Percentiles rank a stretch among this genome's conserved stretches.
These are phyloP conservation scores for Lepus townsendii DNA, from an alignment of 2,797 vertebrate species.

Conservation along the genomic window DNA sequence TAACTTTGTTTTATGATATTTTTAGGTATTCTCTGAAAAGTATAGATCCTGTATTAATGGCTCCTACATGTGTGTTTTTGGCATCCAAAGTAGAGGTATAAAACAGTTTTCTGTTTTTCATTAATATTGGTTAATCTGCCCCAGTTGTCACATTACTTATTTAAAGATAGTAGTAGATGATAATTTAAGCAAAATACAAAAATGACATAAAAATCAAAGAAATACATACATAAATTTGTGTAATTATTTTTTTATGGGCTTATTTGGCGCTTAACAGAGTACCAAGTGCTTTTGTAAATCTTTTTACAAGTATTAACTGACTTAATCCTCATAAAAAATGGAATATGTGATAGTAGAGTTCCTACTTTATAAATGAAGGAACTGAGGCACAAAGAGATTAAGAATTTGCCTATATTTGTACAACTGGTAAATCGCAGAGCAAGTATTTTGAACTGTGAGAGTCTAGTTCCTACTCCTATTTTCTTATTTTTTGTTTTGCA, in stretches of 20 bases:
- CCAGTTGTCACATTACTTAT: slow-evolving; percentile 52
- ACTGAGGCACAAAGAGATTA: slow-evolving; percentile 15
- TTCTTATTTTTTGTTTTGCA: slow-evolving; percentile 16
- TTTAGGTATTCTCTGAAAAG: slow-evolving; percentile 98
- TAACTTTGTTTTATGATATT: slow-evolving; percentile 87
- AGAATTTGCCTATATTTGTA: background rate
- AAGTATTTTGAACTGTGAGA: background rate
- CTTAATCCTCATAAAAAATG: slow-evolving; percentile 25
- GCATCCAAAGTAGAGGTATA: slow-evolving; percentile 99
- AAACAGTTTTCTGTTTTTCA: slow-evolving; percentile 83
- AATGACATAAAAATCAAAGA: slow-evolving; percentile 19
- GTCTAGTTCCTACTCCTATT: slow-evolving; percentile 1
- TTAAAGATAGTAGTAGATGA: slow-evolving; percentile 7
- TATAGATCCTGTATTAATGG: slow-evolving; percentile 99
- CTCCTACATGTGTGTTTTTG: slow-evolving; percentile 99
- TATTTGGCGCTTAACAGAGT: background rate
- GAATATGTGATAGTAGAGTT: background rate
- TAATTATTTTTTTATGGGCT: background rate
- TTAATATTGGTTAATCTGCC: slow-evolving; percentile 38
- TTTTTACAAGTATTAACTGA: slow-evolving; percentile 24
- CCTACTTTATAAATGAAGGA: slow-evolving; percentile 43
- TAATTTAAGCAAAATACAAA: slow-evolving; percentile 60
- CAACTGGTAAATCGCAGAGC: background rate
- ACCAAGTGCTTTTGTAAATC: slow-evolving; percentile 9
- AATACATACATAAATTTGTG: background rate